phyloP scores from a whole-genome alignment of 2,113 vertebrate genomes.

The Pterocles gutturalis region DNA sequence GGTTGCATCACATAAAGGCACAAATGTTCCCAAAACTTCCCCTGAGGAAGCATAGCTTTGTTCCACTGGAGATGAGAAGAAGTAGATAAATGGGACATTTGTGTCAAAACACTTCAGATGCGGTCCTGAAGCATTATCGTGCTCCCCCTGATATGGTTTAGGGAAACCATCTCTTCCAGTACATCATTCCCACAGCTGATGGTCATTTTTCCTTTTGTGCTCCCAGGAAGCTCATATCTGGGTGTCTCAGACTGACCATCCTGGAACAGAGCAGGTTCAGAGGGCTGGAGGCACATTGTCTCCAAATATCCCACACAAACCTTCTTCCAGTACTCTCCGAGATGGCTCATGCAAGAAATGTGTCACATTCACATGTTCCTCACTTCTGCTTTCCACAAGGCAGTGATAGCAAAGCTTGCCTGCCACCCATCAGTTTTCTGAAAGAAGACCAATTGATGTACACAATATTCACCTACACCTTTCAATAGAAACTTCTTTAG shows the following conservation, averaged over 20 bases:
- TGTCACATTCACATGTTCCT: background rate
- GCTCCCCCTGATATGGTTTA: background rate
- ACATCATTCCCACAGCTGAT: background rate
- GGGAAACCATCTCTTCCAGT: background rate
- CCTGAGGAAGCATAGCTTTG: background rate
- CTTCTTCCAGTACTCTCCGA: background rate
- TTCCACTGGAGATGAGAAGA: background rate
- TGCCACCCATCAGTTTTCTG: background rate
- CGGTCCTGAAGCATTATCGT: rapidly evolving
- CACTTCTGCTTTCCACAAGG: background rate
- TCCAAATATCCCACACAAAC: background rate
- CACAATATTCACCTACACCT: background rate
- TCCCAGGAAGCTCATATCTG: background rate
- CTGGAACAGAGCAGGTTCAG: background rate
- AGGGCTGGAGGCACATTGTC: background rate
- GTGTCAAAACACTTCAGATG: background rate
- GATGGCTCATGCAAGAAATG: background rate
- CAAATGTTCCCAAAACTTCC: background rate
- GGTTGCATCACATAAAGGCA: background rate
- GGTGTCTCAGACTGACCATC: background rate
- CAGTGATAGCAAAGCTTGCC: background rate
- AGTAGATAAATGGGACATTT: background rate
- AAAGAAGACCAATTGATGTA: background rate
- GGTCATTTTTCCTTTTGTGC: background rate
- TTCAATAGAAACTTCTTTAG: background rate